phyloP scores from a whole-genome alignment of 2,113 vertebrate genomes.

The Todiramphus chloris region DNA sequence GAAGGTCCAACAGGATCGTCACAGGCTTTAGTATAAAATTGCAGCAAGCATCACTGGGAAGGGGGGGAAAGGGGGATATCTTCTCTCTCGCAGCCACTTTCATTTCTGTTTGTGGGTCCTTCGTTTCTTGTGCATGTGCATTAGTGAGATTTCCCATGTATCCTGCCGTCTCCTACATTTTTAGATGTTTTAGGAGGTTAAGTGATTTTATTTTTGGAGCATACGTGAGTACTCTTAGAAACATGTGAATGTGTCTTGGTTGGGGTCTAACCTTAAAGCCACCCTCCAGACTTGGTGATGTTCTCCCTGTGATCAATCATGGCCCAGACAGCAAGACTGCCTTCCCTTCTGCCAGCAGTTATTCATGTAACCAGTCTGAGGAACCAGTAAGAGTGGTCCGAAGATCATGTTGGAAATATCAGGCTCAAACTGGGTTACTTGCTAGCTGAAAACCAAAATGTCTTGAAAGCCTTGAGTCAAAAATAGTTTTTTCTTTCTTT shows the following conservation, averaged over 20 bases:
- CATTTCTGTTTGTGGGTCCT: not conserved
- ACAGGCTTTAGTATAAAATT: not conserved
- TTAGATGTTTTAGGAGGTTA: not conserved
- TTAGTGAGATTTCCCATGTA: not conserved
- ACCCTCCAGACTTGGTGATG: not conserved
- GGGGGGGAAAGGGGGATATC: not conserved
- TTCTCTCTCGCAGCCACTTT: not conserved
- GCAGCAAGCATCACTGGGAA: too few species aligned
- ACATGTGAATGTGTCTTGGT: rapidly evolving
- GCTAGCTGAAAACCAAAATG: slow-evolving; percentile 48
- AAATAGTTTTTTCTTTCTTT: slow-evolving; percentile 57
- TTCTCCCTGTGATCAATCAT: not conserved
- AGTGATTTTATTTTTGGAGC: not conserved
- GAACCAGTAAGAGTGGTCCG: not conserved
- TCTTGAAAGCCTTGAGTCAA: slow-evolving; percentile 56
- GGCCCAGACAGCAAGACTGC: not conserved
- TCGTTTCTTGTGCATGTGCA: not conserved
- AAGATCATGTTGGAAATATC: slow-evolving; percentile 5
- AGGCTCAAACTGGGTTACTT: slow-evolving; percentile 51
- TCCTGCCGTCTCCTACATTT: not conserved
- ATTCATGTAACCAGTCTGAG: not conserved
- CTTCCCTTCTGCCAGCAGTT: not conserved
- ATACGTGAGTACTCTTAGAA: not conserved
- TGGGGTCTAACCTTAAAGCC: not conserved
- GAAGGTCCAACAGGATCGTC: not conserved